Percentiles rank a stretch among this genome's conserved stretches.
These are phyloP conservation scores for Bombus pascuorum DNA, from an alignment of 1,140 invertebrate genomes.

Conservation along the genomic window DNA sequence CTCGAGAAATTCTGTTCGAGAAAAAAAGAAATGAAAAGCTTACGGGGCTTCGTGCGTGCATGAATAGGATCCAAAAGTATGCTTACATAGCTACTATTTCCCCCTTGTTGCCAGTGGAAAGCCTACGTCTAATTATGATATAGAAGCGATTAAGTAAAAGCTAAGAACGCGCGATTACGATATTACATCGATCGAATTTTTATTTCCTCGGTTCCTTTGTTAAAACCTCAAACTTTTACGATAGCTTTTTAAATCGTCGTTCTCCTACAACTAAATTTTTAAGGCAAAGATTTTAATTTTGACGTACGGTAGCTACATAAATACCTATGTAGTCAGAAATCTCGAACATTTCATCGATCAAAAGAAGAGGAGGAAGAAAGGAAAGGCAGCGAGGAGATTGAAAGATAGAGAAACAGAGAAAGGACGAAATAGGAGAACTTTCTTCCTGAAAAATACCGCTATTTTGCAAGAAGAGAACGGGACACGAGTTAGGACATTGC, in stretches of 20 bases:
- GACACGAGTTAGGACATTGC: background rate
- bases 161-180: background rate
- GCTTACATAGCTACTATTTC: constrained; percentile 55
- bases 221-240: no score
- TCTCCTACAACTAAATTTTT: rapidly evolving
- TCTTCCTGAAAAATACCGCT: no score
- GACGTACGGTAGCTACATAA: no score
- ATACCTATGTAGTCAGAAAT: no score
- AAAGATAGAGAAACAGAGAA: background rate
- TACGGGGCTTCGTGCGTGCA: constrained; percentile 26
- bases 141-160: background rate
- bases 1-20: constrained; percentile 69
- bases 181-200: background rate
- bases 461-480: no score
- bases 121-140: background rate
- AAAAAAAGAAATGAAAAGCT: constrained; percentile 45
- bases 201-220: no score
- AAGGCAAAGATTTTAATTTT: no score
- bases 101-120: constrained; percentile 26
- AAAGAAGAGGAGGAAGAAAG: no score
- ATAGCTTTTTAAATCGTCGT: no score
- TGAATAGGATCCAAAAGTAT: constrained; percentile 30
- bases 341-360: no score
- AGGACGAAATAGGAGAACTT: background rate
- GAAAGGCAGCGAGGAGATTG: no score